These are phyloP conservation scores for Chrysotoxum bicinctum DNA, from an alignment of 2,888 invertebrate species.

Conservation along the genomic window DNA sequence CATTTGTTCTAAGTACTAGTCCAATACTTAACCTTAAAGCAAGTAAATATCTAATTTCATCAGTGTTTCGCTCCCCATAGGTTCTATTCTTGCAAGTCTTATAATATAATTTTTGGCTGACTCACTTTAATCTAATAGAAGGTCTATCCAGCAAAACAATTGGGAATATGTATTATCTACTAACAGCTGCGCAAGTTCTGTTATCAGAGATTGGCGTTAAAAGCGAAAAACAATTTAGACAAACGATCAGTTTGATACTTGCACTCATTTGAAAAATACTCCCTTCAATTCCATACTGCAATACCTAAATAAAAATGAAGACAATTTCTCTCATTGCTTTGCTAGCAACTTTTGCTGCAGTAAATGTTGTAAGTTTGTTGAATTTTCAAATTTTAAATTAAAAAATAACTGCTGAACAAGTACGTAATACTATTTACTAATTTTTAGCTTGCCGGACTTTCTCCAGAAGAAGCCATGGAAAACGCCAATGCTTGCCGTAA, in stretches of 20 bases:
- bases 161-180: too few species aligned
- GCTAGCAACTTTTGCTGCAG: background rate
- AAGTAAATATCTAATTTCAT: too few species aligned
- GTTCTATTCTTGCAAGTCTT: too few species aligned
- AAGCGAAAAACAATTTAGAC: background rate
- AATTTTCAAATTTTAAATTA: background rate
- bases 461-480: background rate
- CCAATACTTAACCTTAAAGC: too few species aligned
- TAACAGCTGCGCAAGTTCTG: background rate
- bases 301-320: background rate
- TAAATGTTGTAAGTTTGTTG: background rate
- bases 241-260: background rate
- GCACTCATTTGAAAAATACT: background rate
- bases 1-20: too few species aligned
- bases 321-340: background rate
- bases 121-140: too few species aligned
- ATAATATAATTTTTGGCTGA: too few species aligned
- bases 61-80: too few species aligned
- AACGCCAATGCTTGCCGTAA: background rate
- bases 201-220: background rate
- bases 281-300: background rate
- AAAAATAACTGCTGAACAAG: too few species aligned
- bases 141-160: too few species aligned
- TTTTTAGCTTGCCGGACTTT: background rate
- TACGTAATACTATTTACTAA: background rate